Evolutionary conservation across 2,797 vertebrate genomes (phyloP).

Genomic region (Prunella strophiata): DNA sequence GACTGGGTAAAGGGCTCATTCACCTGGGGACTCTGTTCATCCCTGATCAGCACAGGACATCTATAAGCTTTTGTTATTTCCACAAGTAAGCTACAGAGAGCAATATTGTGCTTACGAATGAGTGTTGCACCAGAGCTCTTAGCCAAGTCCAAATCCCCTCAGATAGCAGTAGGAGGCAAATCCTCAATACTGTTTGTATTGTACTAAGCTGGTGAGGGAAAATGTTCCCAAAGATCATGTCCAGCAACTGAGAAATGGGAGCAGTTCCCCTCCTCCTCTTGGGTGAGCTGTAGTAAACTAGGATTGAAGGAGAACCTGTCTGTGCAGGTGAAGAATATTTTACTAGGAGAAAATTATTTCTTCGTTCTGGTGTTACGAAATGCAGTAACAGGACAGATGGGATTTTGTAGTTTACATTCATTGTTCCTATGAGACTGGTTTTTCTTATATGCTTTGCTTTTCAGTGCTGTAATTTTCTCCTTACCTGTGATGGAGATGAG

Average conservation of each 20-base stretch:
- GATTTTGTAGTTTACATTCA: not conserved
- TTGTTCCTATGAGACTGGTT: not conserved
- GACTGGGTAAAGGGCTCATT: not conserved
- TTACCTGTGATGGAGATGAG: not conserved
- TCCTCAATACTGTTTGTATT: not conserved
- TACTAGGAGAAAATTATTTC: not conserved
- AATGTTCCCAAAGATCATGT: not conserved
- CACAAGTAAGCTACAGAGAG: not conserved
- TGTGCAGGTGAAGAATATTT: slow-evolving; percentile 13
- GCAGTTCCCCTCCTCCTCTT: not conserved
- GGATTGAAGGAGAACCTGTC: not conserved
- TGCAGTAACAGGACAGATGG: not conserved
- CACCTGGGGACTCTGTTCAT: rapidly evolving
- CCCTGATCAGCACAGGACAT: not conserved
- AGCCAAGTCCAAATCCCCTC: not conserved
- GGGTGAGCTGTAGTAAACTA: not conserved
- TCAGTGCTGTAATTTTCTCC: not conserved
- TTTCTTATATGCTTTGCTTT: not conserved
- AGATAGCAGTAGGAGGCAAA: not conserved
- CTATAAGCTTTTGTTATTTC: not conserved
- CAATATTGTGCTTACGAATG: not conserved
- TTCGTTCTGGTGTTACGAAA: not conserved
- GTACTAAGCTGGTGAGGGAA: not conserved
- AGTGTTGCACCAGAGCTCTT: not conserved
- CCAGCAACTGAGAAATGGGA: not conserved